Evolutionary conservation across 2,888 invertebrate species (phyloP), one percentile per base, ranked within the genome.

Genomic region (Drosophila demipolita): DNA sequence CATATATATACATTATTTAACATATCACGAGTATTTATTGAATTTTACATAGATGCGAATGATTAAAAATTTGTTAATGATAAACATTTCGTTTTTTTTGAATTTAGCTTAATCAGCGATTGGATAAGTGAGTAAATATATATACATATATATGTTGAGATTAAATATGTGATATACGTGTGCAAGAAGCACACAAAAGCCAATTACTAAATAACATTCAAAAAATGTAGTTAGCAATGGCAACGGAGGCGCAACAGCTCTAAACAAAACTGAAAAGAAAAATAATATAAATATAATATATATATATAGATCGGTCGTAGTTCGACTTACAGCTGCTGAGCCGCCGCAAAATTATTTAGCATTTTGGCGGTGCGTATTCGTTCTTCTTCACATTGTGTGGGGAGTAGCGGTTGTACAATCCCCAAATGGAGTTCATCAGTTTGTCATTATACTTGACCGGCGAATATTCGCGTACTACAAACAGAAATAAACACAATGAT

Each of bases 401-500:
- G 1, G 97, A 97, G 92, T 97, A 97, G 55, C 96, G 95, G 93
- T 97, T 97, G 94, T 97, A 97, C 77, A 96, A 94, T n/a, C 97
- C 97, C 97, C 97, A 97, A 92, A 97, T 97, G 93, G 97, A 97
- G 92, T 97, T 97, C 97, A 97, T 97, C 91, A 97, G 93, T 93
- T 97, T 97, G 92, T 96, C 96, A 93, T 96, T 97, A 93, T 97
- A 97, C 91, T 97, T 96, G 70, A 96, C 93, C 23, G 96, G 96
- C 8, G 95, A 94, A 58, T 95, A 94, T 90, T 96, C 96, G 89
- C 94, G 94, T 74, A 94, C 95, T 96, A 15, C 4, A 23, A 15
- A 8, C 15, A 23, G 93, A 94, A 94, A 73, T 6, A 49, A n/a
- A 23, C 17, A 57, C 20, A 54, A 32, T 49, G 32, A 6, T 64